Percentiles rank a stretch among this genome's conserved stretches.
Evolutionary conservation across 2,797 vertebrate genomes (phyloP).

Genomic region (Chanos chanos): DNA sequence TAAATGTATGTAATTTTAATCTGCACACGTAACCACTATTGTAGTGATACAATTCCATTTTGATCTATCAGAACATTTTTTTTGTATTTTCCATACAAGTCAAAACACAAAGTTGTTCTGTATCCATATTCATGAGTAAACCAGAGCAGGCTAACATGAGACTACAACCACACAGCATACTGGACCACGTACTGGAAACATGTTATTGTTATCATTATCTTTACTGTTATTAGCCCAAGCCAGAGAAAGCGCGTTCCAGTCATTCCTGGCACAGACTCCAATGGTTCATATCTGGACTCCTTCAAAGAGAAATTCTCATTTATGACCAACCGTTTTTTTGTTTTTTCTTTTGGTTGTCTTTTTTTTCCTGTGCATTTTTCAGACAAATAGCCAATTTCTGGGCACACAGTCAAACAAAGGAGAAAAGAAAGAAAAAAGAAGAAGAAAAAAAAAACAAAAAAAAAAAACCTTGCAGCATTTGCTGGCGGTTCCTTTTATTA

Average conservation of each 20-base stretch:
- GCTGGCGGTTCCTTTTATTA: constrained; percentile 37
- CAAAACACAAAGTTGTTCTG: no score
- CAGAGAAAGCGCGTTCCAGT: constrained; percentile 23
- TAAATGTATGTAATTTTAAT: constrained; percentile 4
- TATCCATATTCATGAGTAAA: no score
- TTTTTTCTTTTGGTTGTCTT: no score
- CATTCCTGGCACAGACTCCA: constrained; percentile 21
- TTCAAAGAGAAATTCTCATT: constrained; percentile 31
- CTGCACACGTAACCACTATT: constrained; percentile 4
- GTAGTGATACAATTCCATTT: neutral
- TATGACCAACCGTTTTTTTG: constrained; percentile 28
- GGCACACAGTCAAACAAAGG: constrained; percentile 31
- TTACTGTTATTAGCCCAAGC: constrained; percentile 21
- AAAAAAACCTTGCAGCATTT: constrained; percentile 3
- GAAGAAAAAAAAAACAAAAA: constrained; percentile 5
- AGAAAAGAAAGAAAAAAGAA: constrained; percentile 6
- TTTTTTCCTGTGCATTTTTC: constrained; percentile 23
- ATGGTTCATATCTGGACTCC: constrained; percentile 15
- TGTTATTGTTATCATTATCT: constrained; percentile 27
- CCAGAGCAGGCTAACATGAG: no score
- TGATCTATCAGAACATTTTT: neutral
- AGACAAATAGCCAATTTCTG: constrained; percentile 16
- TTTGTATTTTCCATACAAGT: no score
- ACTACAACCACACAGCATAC: neutral
- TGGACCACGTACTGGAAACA: neutral